Conservation (phyloP, 2,797 vertebrate species). For the Okamejei kenojei region DNA sequence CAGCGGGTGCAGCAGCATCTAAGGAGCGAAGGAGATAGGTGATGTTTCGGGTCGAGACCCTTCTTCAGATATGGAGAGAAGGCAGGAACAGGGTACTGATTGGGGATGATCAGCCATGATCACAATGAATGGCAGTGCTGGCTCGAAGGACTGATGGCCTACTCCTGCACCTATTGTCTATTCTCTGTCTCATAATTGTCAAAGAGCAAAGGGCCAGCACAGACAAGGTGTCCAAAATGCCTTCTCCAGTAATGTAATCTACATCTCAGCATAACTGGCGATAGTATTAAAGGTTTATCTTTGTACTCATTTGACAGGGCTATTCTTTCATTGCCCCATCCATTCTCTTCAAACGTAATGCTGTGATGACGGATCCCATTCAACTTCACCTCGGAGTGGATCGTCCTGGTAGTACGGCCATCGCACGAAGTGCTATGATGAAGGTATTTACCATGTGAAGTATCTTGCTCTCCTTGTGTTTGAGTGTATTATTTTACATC, state of each 20-base stretch:
- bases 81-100: too few species aligned
- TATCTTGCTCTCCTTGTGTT: not conserved
- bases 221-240: too few species aligned
- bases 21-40: too few species aligned
- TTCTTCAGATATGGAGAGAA: too few species aligned
- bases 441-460: slow-evolving; percentile 65
- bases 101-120: too few species aligned
- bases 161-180: too few species aligned
- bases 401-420: slow-evolving; percentile 77
- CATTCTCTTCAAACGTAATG: slow-evolving; percentile 96
- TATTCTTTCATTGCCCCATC: slow-evolving; percentile 98
- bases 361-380: slow-evolving; percentile 79
- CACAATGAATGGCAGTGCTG: too few species aligned
- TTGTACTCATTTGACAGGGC: slow-evolving; percentile 60
- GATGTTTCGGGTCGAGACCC: too few species aligned
- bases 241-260: not conserved
- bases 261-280: not conserved
- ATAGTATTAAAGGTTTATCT: slow-evolving; percentile 13
- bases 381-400: slow-evolving; percentile 77
- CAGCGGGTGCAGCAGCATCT: too few species aligned
- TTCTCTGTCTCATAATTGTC: too few species aligned
- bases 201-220: not conserved
- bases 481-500: slow-evolving; percentile 1
- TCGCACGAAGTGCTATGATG: slow-evolving; percentile 94
- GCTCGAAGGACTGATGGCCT: too few species aligned